Evolutionary conservation across 2,113 vertebrate genomes (phyloP).

Genomic region (Poeciliopsis occidentalis): DNA sequence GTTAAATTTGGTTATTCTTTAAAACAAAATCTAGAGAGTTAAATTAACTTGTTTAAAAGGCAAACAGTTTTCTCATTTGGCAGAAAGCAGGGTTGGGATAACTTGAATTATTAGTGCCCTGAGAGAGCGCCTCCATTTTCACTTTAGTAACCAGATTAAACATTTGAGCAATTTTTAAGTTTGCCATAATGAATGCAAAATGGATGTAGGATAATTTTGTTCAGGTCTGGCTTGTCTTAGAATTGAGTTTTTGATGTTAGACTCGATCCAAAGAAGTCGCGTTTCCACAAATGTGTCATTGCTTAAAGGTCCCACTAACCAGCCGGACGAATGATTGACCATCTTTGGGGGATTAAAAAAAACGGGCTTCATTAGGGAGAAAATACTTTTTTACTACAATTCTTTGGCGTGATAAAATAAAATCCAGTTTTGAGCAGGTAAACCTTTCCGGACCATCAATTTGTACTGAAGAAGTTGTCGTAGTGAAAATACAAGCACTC

Average conservation of each 20-base stretch:
- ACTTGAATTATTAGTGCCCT: too few relatives aligned
- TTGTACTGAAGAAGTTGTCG: constrained; percentile 1
- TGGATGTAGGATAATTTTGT: neutral
- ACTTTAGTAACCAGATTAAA: too few relatives aligned
- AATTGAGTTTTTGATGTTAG: neutral
- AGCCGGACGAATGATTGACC: neutral
- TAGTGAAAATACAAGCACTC: neutral
- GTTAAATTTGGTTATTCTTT: too few relatives aligned
- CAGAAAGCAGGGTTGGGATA: too few relatives aligned
- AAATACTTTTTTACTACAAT: neutral
- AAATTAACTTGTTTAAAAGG: too few relatives aligned
- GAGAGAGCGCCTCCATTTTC: too few relatives aligned
- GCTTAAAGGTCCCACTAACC: neutral
- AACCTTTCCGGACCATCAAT: neutral
- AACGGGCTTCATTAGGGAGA: too few relatives aligned
- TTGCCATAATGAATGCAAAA: neutral
- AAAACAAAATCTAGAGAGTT: too few relatives aligned
- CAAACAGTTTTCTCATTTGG: too few relatives aligned
- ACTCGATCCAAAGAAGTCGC: neutral
- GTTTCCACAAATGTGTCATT: neutral
- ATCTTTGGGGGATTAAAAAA: neutral
- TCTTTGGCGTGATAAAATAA: neutral
- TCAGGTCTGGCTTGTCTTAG: neutral
- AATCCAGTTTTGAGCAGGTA: neutral
- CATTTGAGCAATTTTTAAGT: too few relatives aligned